These are phyloP conservation scores for Parnassius smintheus DNA, from an alignment of 2,888 invertebrate species.

Conservation along the genomic window DNA sequence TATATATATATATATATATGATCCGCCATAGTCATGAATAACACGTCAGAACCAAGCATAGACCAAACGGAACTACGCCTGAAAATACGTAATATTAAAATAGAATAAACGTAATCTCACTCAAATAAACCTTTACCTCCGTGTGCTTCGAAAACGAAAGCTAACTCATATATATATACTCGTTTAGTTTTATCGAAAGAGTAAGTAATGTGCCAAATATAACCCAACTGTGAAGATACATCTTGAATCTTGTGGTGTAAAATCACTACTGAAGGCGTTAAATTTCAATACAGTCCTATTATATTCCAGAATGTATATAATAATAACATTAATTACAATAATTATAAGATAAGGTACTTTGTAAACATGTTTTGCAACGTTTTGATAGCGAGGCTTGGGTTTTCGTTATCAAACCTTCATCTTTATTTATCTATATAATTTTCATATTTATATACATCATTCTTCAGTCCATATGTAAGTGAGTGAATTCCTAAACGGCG, in stretches of 20 bases:
- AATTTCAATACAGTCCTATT: slow-evolving; percentile 52
- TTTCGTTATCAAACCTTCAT: no score
- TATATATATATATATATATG: no score
- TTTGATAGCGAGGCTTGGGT: no score
- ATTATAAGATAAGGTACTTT: no score
- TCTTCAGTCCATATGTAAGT: slow-evolving; percentile 43
- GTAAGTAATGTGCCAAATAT: slow-evolving; percentile 58
- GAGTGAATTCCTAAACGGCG: no score
- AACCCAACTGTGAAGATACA: slow-evolving; percentile 50
- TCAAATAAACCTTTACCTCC: slow-evolving; percentile 43
- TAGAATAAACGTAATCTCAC: no score
- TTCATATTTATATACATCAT: no score
- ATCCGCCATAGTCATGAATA: slow-evolving; percentile 66
- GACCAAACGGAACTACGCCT: slow-evolving; percentile 56
- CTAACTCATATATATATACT: slow-evolving; percentile 49
- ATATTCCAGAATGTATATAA: slow-evolving; percentile 63
- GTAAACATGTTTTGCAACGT: no score
- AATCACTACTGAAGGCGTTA: slow-evolving; percentile 55
- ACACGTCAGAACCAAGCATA: slow-evolving; percentile 61
- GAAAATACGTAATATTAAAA: slow-evolving; percentile 18
- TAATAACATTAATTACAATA: slow-evolving; percentile 28
- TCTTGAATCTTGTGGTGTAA: slow-evolving; percentile 47
- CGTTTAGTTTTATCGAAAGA: slow-evolving; percentile 67
- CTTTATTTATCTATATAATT: no score
- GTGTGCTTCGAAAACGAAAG: slow-evolving; percentile 55